Base-by-base conservation (phyloP, 2,113 vertebrate species). In the Ascaphus truei region DNA sequence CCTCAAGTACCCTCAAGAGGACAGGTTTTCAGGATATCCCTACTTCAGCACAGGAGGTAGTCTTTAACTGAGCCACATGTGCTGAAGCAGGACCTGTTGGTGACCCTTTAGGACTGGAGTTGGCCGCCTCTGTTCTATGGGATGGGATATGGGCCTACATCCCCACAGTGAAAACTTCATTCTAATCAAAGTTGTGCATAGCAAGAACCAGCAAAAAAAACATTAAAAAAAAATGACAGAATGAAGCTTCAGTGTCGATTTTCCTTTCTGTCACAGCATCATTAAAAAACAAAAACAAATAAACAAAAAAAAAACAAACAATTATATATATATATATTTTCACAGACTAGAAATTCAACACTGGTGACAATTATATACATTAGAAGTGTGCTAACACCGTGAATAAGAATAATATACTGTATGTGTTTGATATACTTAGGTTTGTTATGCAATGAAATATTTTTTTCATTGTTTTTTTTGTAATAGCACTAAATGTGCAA, bases 171-270 rank as follows among this genome's bases (percentile, higher is more conserved):
- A 68, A 72, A 76, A 79, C 45, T 5, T 75, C 79, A 72, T 75
- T 76, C 37, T 61, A 72, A 81, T 74, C 20, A 79, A 67, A 73
- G 36, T 56, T 80, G 74, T 76, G 76, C 78, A 78, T 60, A 81
- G 76, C 69, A 79, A 77, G 25, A 37, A 52, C 22, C 7, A 45
- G 29, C 8, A 64, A 79, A 66, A 81, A 72, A 36, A 77, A 78
- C 66, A 74, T 79, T 64, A 81, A 72, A 36, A 77, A 78, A 63
- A 74, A 80, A 62, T 73, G 62, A 82, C 84, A 79, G 77, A 78
- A 69, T 61, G 65, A 73, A 85, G 81, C 75, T 81, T 75, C 83
- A 87, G 82, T 72, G 77, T 87, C 64, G 75, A 68, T 74, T 76
- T 78, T 80, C 62, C 82, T 73, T 72, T 2, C 34, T 63, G 34